Evolutionary conservation across 2,113 vertebrate species (phyloP), one percentile per base, ranked within the genome.

Genomic region (Rhea americana): DNA sequence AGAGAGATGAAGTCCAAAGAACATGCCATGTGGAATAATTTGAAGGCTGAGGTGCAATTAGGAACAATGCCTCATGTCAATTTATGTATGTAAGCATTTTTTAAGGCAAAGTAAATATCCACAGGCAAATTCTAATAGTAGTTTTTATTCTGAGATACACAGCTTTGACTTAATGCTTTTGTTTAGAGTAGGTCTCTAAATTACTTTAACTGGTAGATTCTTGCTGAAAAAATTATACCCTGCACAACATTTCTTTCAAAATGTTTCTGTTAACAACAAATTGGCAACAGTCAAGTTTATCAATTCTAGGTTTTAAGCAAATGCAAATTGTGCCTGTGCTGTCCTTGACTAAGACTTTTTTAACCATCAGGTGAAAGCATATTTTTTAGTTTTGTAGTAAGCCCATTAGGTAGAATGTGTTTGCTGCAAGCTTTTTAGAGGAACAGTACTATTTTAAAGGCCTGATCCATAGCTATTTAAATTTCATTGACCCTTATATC

Each of bases 181-280:
- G 59, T 85, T 82, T 87, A 26, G 30, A 26, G 24, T 17, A 65
- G 47, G 6, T 39, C 62, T 74, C n/a, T 82, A 63, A 74, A 58
- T 80, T 72, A 62, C n/a, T 51, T 94, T 89, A 78, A 41, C 32
- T 51, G 18, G 11, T 79, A 41, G 97, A 97, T 98, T 99, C 95
- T 98, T 99, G 86, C 98, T 98, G 97, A 98, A 6, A 97, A 80
- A 75, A 28, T 13, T 24, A 25, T 19, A 32, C 13, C 12, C 45
- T 30, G 7, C 26, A 56, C 11, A 30, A 35, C 19, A 19, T 72
- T 85, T 94, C 2, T 74, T 78, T 50, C 17, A 24, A 87, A 86
- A 65, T 61, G 18, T 72, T 91, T 80, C 5, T 87, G 7, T 61
- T 90, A n/a, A 48, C 61, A 89, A 71, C 61, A 89, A 71, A 85